Base-by-base conservation (phyloP, 2,113 vertebrate genomes). In the Recurvirostra avosetta region DNA sequence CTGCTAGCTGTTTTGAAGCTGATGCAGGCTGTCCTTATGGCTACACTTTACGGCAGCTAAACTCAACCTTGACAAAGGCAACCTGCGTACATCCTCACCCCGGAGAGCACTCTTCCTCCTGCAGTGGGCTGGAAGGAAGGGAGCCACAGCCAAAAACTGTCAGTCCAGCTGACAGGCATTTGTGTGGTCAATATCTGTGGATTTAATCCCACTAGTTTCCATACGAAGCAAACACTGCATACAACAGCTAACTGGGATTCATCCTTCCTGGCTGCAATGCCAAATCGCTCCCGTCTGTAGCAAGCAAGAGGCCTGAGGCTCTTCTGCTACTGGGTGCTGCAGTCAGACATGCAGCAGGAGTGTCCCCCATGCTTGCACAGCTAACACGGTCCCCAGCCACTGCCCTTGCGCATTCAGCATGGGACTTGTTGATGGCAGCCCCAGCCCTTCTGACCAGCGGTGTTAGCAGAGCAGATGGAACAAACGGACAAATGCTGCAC, bases 291-390 rank as follows among this genome's bases (percentile, higher is more conserved):
- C 75, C 49, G 23, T 18, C 63, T 58, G 34, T 12, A 43, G 59
- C 2, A 3, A 34, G 68, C 22, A 16, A 49, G 67, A 87, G 91
- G 59, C 53, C n/a, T 18, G 38, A 91, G 65, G 52, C 32, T 68
- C 26, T 67, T 50, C 27, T 91, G 78, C 71, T 59, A 12, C 23
- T 17, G 29, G 41, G 29, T 61, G 53, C 77, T 81, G 91, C 22
- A 29, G n/a, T 32, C 41, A 36, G 5, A 73, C 79, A 22, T 45
- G 49, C 0, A 1, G 26, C 70, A 68, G 74, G 12, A 78, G 21
- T 40, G 29, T 68, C 23, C 47, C 47, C 29, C 32, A 49, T 0
- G 0, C 30, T 17, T 9, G 3, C 49, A 50, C 16, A 38, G 79
- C 53, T 76, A 23, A 63, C 15, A 18, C 5, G 0, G 41, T 53